Conservation (phyloP, 2,113 vertebrate genomes). For the Donacobius atricapilla region DNA sequence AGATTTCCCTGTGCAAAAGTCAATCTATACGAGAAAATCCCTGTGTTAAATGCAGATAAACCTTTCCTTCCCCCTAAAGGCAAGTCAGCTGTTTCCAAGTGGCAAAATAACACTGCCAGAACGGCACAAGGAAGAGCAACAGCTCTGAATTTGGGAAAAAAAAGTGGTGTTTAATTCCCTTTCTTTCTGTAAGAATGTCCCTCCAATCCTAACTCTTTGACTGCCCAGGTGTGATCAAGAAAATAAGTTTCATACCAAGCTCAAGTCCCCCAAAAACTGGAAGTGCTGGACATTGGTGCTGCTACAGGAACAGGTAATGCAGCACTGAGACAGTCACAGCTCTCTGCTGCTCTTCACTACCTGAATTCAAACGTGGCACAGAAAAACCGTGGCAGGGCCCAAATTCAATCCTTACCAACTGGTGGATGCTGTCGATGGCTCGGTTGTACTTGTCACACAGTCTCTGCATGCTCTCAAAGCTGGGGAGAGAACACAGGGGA, state of each 20-base stretch:
- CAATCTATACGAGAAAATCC: neutral
- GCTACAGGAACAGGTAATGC: accelerated
- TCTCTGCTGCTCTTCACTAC: accelerated
- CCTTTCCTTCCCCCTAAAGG: neutral
- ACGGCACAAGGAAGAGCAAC: neutral
- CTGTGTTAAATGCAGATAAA: neutral
- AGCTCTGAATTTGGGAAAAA: neutral
- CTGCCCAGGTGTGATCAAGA: neutral
- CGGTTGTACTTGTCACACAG: constrained; percentile 99
- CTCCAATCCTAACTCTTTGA: neutral
- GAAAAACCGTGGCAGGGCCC: accelerated
- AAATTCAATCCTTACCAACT: constrained; percentile 86
- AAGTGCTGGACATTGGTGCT: neutral
- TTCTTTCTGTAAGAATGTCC: neutral
- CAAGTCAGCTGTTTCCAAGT: neutral
- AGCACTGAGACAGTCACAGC: accelerated
- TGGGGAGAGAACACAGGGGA: constrained; percentile 27
- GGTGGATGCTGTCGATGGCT: constrained; percentile 98
- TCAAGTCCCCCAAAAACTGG: neutral
- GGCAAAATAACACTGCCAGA: neutral
- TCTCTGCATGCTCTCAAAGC: constrained; percentile 99
- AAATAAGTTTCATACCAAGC: neutral
- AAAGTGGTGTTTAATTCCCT: neutral
- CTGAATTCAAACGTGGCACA: neutral
- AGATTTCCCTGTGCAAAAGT: neutral